Base-by-base conservation (phyloP, 2,888 invertebrate genomes). In the Cheilosia soror region DNA sequence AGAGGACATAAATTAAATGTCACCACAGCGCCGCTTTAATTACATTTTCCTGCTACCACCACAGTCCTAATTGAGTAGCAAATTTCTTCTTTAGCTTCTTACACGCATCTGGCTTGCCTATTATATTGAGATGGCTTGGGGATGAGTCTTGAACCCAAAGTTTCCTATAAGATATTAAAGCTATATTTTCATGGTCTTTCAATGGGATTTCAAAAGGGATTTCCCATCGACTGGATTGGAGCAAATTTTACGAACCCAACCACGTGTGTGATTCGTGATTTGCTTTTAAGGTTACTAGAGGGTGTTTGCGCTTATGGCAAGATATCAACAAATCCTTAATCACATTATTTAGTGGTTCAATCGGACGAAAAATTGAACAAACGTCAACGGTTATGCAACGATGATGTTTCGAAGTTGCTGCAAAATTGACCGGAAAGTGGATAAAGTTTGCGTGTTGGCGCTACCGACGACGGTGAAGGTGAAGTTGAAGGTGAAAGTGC, bases 1-100 rank as follows among this genome's bases (percentile, higher is more conserved):
- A 62, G 73, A 66, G 79, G 73, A 73, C 73, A 73, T 73, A 80
- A 80, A 80, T 73, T 80, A 80, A 60, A 73, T 73, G 66, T 73
- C 79, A 68, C 60, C 73, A 42, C 72, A 53, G 51, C 29, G 73
- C 33, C 25, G 49, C 66, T 80, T 73, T 80, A 80, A 80, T 80
- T 80, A 80, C 60, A 71, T 66, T 79, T 63, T 20, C 20, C 20
- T 20, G 20, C 27, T 25, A 40, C 9, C 40, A 40, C 1, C 25
- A 42, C 9, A 13, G n/a, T 63, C 25, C 58, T 66, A 33, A 51
- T 65, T 65, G 58, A 57, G 31, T 58, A 51, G 58, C 66, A n/a
- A 53, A 29, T 33, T 33, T 57, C 7, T 47, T 20, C 11, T 51
- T 27, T 5, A 27, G 27, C 51, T 51, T 51, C 31, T 57, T 4